phyloP scores from a whole-genome alignment of 2,113 vertebrate genomes.

The Proterorhinus semilunaris region DNA sequence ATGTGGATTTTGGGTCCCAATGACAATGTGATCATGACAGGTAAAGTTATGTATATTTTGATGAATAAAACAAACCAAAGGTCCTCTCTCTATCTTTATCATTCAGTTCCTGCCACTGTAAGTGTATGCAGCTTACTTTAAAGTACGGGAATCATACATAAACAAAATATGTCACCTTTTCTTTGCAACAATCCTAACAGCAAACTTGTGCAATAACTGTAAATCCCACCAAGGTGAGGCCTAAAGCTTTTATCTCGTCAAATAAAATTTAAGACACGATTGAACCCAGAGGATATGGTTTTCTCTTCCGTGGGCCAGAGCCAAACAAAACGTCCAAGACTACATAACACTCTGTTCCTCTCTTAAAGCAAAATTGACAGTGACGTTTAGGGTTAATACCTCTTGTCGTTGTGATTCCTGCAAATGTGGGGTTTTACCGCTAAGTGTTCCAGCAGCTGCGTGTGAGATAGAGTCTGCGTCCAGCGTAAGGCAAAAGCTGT shows the following conservation, averaged over 20 bases:
- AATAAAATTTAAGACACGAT: constrained; percentile 48
- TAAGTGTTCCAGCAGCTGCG: constrained; percentile 54
- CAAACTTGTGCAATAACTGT: too few relatives aligned
- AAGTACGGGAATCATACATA: too few relatives aligned
- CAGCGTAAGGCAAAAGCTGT: constrained; percentile 33
- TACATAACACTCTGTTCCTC: constrained; percentile 32
- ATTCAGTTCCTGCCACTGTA: too few relatives aligned
- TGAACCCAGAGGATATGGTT: constrained; percentile 39
- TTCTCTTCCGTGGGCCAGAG: constrained; percentile 38
- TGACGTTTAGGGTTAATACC: constrained; percentile 66
- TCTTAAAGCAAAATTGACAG: constrained; percentile 51
- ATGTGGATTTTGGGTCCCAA: too few relatives aligned
- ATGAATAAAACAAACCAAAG: too few relatives aligned
- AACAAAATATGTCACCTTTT: too few relatives aligned
- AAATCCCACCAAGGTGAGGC: too few relatives aligned
- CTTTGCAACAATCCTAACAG: too few relatives aligned
- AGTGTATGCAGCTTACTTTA: too few relatives aligned
- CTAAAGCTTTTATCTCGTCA: constrained; percentile 22
- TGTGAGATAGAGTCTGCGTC: constrained; percentile 13
- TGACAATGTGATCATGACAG: too few relatives aligned
- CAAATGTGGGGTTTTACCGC: constrained; percentile 53
- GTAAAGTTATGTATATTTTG: too few relatives aligned
- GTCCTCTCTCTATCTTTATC: too few relatives aligned
- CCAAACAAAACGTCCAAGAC: constrained; percentile 43
- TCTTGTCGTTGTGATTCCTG: constrained; percentile 63